Percentiles rank a stretch among this genome's conserved stretches.
Conservation (phyloP, 2,888 invertebrate genomes). For the Cerastoderma edule region DNA sequence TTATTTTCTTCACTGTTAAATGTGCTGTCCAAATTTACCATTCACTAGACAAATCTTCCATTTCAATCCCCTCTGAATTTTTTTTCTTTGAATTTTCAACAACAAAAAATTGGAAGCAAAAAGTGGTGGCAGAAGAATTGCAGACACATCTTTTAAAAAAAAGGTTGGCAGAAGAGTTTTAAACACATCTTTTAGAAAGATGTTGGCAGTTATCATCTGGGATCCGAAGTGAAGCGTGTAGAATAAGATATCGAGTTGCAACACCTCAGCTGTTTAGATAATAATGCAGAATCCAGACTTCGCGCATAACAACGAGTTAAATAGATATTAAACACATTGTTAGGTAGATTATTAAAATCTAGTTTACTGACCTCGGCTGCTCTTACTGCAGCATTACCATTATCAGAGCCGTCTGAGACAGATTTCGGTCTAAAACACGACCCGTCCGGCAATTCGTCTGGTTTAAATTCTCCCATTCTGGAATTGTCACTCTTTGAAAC, state of each 20-base stretch:
- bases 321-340: background rate
- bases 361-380: constrained; percentile 67
- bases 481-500: constrained; percentile 38
- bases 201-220: background rate
- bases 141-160: no score
- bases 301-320: no score
- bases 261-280: constrained; percentile 21
- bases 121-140: no score
- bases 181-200: background rate
- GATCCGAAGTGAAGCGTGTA: background rate
- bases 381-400: constrained; percentile 68
- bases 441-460: constrained; percentile 76
- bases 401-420: constrained; percentile 58
- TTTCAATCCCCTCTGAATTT: no score
- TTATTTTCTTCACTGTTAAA: no score
- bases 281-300: constrained; percentile 1
- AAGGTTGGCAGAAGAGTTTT: no score
- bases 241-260: constrained; percentile 3
- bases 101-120: no score
- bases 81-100: no score
- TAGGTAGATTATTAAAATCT: no score
- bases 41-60: no score
- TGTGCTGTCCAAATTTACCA: no score
- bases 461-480: constrained; percentile 51
- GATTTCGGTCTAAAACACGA: constrained; percentile 72